Percentiles rank a stretch among this genome's conserved stretches.
Evolutionary conservation across 1,140 invertebrate species (phyloP).

Genomic region (Drosophila neocordata): DNA sequence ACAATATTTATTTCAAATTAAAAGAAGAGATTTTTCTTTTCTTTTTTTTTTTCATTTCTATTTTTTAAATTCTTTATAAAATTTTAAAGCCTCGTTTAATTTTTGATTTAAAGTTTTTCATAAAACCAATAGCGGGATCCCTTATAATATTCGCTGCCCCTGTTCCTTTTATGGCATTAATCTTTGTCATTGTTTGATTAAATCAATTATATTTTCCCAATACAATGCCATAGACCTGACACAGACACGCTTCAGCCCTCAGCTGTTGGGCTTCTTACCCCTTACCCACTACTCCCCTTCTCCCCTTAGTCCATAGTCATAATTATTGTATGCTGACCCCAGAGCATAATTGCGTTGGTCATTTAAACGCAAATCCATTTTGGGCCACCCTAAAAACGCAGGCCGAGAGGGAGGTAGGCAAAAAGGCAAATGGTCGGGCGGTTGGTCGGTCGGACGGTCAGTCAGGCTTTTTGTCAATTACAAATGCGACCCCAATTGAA

Average conservation of each 20-base stretch:
- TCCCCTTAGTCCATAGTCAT: slow-evolving; percentile 5
- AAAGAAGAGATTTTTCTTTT: no score
- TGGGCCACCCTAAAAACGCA: background rate
- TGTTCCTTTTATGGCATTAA: slow-evolving; percentile 28
- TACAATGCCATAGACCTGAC: slow-evolving; percentile 13
- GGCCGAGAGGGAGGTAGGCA: background rate
- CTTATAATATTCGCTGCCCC: background rate
- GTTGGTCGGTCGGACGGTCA: background rate
- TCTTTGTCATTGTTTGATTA: slow-evolving; percentile 61
- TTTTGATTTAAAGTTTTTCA: background rate
- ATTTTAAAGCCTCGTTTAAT: no score
- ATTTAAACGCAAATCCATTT: slow-evolving; percentile 59
- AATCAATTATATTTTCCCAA: slow-evolving; percentile 56
- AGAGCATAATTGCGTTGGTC: slow-evolving; percentile 60
- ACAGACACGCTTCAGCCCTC: background rate
- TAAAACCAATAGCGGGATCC: background rate
- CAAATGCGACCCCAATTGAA: slow-evolving; percentile 58
- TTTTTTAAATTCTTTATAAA: no score
- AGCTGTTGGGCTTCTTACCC: background rate
- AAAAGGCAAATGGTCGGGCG: background rate
- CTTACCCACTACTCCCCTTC: no score
- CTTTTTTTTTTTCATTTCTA: no score
- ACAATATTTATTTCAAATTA: no score
- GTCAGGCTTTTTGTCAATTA: slow-evolving; percentile 50
- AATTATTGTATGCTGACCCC: slow-evolving; percentile 47